These are phyloP conservation scores for Charaxes varanes DNA, from an alignment of 1,140 invertebrate genomes.

Conservation along the genomic window DNA sequence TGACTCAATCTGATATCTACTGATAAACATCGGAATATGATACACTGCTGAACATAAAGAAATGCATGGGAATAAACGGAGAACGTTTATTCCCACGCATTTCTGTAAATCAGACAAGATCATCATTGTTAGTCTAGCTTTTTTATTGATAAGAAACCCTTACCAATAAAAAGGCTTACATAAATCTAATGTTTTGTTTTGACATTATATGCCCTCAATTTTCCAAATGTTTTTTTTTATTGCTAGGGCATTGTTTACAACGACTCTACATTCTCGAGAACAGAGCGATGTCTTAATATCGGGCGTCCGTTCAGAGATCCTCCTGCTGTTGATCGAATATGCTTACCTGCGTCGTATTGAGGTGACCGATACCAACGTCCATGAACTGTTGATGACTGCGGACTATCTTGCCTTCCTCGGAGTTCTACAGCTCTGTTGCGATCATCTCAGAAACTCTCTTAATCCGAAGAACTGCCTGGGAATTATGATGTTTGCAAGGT, in stretches of 20 bases:
- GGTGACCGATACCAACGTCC: conserved; percentile 85
- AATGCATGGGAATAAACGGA: too few relatives aligned
- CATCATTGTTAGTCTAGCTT: too few relatives aligned
- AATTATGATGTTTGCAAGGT: conserved; percentile 86
- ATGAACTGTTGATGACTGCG: conserved; percentile 82
- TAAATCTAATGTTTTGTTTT: conserved; percentile 5
- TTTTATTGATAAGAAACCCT: too few relatives aligned
- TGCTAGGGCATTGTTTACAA: conserved; percentile 86
- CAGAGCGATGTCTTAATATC: conserved; percentile 83
- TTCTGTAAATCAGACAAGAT: too few relatives aligned
- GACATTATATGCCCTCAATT: too few relatives aligned
- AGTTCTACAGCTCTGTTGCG: conserved; percentile 84
- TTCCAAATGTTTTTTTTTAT: too few relatives aligned
- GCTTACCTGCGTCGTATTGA: conserved; percentile 84
- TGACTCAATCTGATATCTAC: too few relatives aligned
- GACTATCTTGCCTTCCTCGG: conserved; percentile 88
- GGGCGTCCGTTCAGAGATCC: conserved; percentile 83
- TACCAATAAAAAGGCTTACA: too few relatives aligned
- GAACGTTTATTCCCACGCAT: too few relatives aligned
- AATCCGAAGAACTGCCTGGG: conserved; percentile 86
- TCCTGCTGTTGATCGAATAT: conserved; percentile 86
- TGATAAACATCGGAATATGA: too few relatives aligned
- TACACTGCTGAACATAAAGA: too few relatives aligned
- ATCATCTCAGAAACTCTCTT: conserved; percentile 80
- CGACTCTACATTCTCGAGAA: conserved; percentile 79